Conservation (phyloP, 2,888 invertebrate species). For the Macrostomum cliftonense region DNA sequence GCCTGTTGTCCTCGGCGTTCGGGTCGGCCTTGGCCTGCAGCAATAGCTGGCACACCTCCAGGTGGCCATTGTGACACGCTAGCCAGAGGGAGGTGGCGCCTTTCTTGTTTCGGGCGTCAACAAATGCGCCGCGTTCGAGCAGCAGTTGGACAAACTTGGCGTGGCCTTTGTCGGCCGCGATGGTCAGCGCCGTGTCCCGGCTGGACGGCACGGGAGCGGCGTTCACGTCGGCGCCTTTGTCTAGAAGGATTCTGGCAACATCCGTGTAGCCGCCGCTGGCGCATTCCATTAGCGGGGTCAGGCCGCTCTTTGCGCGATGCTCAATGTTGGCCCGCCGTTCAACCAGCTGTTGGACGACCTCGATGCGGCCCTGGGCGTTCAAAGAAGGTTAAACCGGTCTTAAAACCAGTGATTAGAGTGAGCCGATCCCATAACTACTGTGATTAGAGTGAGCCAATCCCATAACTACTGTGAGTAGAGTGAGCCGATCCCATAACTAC, state of each 20-base stretch:
- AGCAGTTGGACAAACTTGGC: slow-evolving; percentile 51
- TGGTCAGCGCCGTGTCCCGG: slow-evolving; percentile 89
- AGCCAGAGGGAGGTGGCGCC: slow-evolving; percentile 95
- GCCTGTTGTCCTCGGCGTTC: slow-evolving; percentile 91
- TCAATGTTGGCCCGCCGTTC: slow-evolving; percentile 95
- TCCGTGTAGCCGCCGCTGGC: slow-evolving; percentile 97
- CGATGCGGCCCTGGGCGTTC: slow-evolving; percentile 61
- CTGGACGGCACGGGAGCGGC: slow-evolving; percentile 93
- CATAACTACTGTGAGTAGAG: too few species aligned
- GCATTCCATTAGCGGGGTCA: slow-evolving; percentile 97
- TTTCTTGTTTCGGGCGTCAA: slow-evolving; percentile 96
- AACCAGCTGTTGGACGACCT: slow-evolving; percentile 82
- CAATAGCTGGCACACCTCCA: slow-evolving; percentile 82
- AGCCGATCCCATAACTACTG: too few species aligned
- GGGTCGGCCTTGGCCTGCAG: slow-evolving; percentile 77
- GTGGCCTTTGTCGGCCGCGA: slow-evolving; percentile 98
- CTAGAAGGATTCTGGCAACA: slow-evolving; percentile 78
- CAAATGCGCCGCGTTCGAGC: slow-evolving; percentile 54
- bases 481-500: too few species aligned
- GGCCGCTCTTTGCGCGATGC: slow-evolving; percentile 91
- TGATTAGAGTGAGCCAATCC: too few species aligned
- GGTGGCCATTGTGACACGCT: slow-evolving; percentile 78
- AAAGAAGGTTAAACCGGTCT: too few species aligned
- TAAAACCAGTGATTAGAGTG: too few species aligned
- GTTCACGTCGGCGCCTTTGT: slow-evolving; percentile 93